Evolutionary conservation across 2,113 vertebrate species (phyloP), one percentile per base, ranked within the genome.

Genomic region (Larimichthys polyactis): DNA sequence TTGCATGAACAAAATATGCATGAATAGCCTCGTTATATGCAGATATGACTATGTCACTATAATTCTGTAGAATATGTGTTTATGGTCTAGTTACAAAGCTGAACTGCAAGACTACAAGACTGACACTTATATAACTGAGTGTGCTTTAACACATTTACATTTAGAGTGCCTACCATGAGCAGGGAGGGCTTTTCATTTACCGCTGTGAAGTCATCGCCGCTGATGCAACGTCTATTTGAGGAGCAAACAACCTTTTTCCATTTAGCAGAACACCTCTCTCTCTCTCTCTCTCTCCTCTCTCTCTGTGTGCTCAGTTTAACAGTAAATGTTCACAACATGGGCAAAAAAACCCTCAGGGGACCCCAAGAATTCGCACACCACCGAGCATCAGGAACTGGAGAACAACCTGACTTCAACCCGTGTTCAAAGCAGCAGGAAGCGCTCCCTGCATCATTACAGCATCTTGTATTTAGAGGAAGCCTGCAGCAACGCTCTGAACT

Each of bases 231-330:
- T 81, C 81, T 82, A 74, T 86, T 77, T 88, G 67, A 83, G 81
- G 74, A 75, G 78, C 71, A 86, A 91, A 92, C 91, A 88, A 76
- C 81, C 78, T 58, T 90, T 90, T 94, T 90, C 86, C 89, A 91
- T 93, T 92, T 83, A 88, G 79, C 59, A 44, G 55, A 84, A 86
- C 88, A 83, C 59, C 63, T 87, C 60, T 79, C 60, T 79, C 63
- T 81, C 77, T 81, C 83, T 87, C 27, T 27, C 2, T 27, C 27
- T 27, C 27, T 27, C 2, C 83, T 87, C 60, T 79, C 60, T 79
- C 63, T 81, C 77, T 81, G 82, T 87, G 58, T 78, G 82, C 91
- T 91, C 86, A 83, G 76, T 89, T 88, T 86, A 89, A 89, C 89
- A 74, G 87, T 71, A 78, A 87, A 86, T 85, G 93, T 78, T 75